These are phyloP conservation scores for Setophaga coronata DNA, from an alignment of 2,113 vertebrate species.

Conservation along the genomic window DNA sequence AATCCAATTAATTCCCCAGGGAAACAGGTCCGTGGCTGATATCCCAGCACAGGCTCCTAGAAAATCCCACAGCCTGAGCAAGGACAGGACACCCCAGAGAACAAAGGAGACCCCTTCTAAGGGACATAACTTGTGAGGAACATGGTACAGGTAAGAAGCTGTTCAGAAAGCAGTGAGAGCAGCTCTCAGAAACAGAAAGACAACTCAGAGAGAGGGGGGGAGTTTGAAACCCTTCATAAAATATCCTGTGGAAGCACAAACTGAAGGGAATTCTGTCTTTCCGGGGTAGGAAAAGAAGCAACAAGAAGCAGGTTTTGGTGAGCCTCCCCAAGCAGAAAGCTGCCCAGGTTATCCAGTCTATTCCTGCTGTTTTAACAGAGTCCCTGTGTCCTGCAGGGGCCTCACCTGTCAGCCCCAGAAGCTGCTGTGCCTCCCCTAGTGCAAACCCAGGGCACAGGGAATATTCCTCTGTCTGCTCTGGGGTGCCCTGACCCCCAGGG, in stretches of 20 bases:
- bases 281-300: not conserved
- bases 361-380: rapidly evolving
- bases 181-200: not conserved
- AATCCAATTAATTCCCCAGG: not conserved
- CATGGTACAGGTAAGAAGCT: not conserved
- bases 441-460: too few species aligned
- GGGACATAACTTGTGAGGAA: rapidly evolving
- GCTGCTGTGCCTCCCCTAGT: not conserved
- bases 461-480: too few species aligned
- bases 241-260: rapidly evolving
- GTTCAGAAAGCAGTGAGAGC: not conserved
- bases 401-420: rapidly evolving
- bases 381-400: too few species aligned
- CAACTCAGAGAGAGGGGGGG: not conserved
- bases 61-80: not conserved
- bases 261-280: not conserved
- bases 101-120: rapidly evolving
- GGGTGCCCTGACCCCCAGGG: too few species aligned
- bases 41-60: not conserved
- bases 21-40: not conserved
- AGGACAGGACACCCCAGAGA: not conserved
- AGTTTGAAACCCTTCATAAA: not conserved
- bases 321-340: not conserved
- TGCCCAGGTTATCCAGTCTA: not conserved
- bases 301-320: not conserved